These are phyloP conservation scores for Cataglyphis livida DNA, from an alignment of 2,888 invertebrate species.

Conservation along the genomic window DNA sequence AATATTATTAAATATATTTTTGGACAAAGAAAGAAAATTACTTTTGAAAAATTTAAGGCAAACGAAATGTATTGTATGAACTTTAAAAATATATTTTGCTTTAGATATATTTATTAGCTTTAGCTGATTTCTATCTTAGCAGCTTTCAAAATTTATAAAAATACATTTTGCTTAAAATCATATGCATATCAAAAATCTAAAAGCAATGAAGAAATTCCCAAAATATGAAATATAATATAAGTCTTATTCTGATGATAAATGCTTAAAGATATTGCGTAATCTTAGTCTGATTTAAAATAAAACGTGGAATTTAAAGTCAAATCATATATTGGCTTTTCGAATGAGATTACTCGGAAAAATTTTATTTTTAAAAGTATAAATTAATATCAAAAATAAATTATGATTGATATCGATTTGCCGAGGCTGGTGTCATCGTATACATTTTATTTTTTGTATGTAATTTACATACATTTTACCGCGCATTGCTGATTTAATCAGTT, in stretches of 20 bases:
- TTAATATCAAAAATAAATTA: not conserved
- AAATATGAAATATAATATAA: not conserved
- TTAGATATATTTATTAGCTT: not conserved
- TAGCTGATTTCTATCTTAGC: not conserved
- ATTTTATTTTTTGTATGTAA: not conserved
- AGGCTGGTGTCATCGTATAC: not conserved
- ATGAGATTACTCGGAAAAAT: not conserved
- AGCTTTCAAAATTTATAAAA: not conserved
- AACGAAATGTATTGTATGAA: not conserved
- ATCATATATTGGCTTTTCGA: not conserved
- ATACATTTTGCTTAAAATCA: not conserved
- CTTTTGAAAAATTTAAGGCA: conserved; percentile 3
- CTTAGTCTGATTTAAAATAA: not conserved
- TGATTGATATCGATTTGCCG: not conserved
- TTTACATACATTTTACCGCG: conserved; percentile 37
- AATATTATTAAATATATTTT: not conserved
- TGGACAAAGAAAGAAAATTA: not conserved
- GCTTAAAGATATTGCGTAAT: not conserved
- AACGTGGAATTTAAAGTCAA: not conserved
- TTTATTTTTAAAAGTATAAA: not conserved
- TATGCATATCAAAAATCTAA: not conserved
- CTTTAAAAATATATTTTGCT: not conserved
- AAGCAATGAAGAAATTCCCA: not conserved
- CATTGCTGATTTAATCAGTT: conserved; percentile 15
- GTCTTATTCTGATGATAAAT: not conserved